phyloP scores from a whole-genome alignment of 2,113 vertebrate species.

The Coptodon bakossiorum region DNA sequence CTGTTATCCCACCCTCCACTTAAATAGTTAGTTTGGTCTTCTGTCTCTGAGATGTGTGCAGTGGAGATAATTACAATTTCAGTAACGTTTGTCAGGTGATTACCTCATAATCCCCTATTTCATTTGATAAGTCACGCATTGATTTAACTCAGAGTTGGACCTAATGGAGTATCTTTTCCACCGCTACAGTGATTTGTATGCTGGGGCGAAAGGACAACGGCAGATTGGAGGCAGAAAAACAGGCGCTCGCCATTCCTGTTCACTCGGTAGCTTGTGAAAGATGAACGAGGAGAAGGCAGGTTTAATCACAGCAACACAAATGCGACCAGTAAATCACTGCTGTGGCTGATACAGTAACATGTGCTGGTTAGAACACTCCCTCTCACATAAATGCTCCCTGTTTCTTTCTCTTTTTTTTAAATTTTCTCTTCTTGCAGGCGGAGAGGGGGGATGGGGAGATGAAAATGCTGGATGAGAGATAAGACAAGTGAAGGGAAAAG shows the following conservation, averaged over 20 bases:
- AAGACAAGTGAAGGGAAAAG: constrained; percentile 39
- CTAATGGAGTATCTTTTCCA: constrained; percentile 73
- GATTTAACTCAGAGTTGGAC: constrained; percentile 69
- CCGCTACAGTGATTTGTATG: constrained; percentile 67
- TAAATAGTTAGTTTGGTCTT: constrained; percentile 67
- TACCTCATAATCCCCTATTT: constrained; percentile 75
- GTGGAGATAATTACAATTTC: constrained; percentile 74
- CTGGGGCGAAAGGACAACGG: constrained; percentile 61
- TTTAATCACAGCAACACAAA: constrained; percentile 52
- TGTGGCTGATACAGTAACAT: constrained; percentile 22
- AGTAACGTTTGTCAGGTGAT: constrained; percentile 72
- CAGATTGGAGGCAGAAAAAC: constrained; percentile 66
- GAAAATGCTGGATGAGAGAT: constrained; percentile 21
- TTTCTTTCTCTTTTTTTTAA: background rate
- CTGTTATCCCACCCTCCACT: constrained; percentile 52
- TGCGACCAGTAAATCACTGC: constrained; percentile 49
- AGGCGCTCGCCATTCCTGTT: constrained; percentile 29
- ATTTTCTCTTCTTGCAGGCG: background rate
- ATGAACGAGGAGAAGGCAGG: constrained; percentile 41
- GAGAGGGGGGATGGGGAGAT: constrained; percentile 15
- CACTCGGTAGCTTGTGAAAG: constrained; percentile 12
- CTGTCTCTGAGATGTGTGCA: constrained; percentile 45
- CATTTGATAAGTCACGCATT: constrained; percentile 76
- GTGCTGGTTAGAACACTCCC: background rate
- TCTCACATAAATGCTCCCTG: background rate